These are phyloP conservation scores for Panzeria rudis DNA, from an alignment of 2,888 invertebrate species.

Conservation along the genomic window DNA sequence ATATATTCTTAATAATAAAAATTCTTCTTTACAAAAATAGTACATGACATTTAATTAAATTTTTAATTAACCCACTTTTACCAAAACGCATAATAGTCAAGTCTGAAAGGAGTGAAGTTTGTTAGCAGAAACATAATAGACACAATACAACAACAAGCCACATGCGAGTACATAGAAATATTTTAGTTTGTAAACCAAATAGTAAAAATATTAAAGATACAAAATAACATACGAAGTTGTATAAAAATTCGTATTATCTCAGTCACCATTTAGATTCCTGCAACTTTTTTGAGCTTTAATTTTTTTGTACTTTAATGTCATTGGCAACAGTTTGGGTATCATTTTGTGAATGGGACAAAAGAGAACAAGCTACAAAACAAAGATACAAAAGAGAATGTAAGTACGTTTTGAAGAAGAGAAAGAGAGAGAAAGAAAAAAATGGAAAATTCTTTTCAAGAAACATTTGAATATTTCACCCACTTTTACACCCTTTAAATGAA, in stretches of 20 bases:
- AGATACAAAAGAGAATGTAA: not conserved
- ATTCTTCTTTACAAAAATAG: not conserved
- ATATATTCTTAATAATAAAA: not conserved
- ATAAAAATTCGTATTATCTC: conserved; percentile 37
- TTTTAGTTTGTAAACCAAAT: conserved; percentile 34
- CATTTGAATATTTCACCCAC: conserved; percentile 23
- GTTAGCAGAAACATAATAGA: conserved; percentile 2
- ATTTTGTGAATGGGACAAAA: conserved; percentile 3
- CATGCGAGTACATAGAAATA: not conserved
- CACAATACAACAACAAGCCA: not conserved
- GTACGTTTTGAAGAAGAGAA: too few relatives aligned
- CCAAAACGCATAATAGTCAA: conserved; percentile 6
- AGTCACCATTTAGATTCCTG: conserved; percentile 36
- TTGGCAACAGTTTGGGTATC: conserved; percentile 1
- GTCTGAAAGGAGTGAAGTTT: conserved; percentile 38
- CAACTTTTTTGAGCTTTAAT: conserved; percentile 19
- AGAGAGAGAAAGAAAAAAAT: not conserved
- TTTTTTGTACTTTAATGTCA: conserved; percentile 17
- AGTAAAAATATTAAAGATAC: conserved; percentile 38
- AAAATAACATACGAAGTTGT: conserved; percentile 12
- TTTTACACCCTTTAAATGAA: conserved; percentile 2
- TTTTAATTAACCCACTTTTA: conserved; percentile 43
- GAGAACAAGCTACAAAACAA: conserved; percentile 15
- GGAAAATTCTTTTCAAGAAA: not conserved
- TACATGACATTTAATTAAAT: conserved; percentile 23